These are phyloP conservation scores for Nerophis ophidion DNA, from an alignment of 2,113 vertebrate species.

Conservation along the genomic window DNA sequence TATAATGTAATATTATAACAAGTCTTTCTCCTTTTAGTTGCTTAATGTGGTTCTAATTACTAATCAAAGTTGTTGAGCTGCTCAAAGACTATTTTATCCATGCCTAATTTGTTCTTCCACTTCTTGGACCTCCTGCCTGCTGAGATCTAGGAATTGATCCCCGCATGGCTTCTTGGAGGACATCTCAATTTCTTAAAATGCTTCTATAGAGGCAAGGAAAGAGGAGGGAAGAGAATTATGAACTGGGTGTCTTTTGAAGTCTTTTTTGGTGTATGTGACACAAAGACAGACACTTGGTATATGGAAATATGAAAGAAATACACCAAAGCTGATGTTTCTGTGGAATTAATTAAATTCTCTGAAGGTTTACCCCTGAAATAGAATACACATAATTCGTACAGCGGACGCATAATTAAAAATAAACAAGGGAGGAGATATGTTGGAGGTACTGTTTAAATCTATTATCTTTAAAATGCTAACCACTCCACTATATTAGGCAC, in stretches of 20 bases:
- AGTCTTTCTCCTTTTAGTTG: not conserved
- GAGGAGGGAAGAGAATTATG: not conserved
- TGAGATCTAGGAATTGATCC: not conserved
- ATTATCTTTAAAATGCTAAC: too few species aligned
- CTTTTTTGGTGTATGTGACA: not conserved
- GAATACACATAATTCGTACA: not conserved
- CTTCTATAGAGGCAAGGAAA: not conserved
- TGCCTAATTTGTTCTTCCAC: not conserved
- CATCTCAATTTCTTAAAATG: not conserved
- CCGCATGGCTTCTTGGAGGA: not conserved
- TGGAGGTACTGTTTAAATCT: too few species aligned
- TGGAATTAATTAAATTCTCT: not conserved
- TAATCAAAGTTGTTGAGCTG: not conserved
- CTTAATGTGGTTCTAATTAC: not conserved
- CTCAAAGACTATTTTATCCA: not conserved
- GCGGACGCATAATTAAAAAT: not conserved
- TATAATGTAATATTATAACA: not conserved
- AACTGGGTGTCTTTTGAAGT: not conserved
- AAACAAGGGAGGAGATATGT: not conserved
- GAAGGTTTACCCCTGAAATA: not conserved
- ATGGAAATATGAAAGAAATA: not conserved
- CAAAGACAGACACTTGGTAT: not conserved
- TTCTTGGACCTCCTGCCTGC: slow-evolving; percentile 6
- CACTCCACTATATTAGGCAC: too few species aligned
- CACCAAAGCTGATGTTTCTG: not conserved